Evolutionary conservation across 1,140 invertebrate species (phyloP).

Genomic region (Reticulitermes speratus): DNA sequence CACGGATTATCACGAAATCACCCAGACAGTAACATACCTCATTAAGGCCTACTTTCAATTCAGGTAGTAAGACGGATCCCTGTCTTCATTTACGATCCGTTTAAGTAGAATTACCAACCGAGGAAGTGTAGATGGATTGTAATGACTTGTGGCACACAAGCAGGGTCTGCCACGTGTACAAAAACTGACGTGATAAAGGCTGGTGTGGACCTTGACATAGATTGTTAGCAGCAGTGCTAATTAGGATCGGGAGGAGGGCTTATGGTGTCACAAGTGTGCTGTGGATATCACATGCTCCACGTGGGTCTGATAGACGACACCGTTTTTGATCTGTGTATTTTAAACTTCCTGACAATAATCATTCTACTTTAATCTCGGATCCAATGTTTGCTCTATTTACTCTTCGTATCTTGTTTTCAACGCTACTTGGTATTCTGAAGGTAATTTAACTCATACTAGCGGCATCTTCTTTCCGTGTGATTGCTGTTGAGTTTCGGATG

Average conservation of each 20-base stretch:
- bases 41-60: too few species aligned
- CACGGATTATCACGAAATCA: too few species aligned
- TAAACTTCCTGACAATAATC: neutral
- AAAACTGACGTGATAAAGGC: neutral
- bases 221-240: neutral
- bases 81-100: too few species aligned
- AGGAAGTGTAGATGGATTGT: neutral
- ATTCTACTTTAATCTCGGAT: neutral
- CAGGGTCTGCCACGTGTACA: neutral
- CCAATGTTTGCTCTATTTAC: conserved; percentile 2
- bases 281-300: neutral
- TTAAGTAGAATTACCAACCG: too few species aligned
- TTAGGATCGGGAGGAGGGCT: neutral
- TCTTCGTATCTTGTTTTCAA: neutral
- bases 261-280: neutral
- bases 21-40: too few species aligned
- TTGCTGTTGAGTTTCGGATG: too few species aligned
- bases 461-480: too few species aligned
- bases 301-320: neutral
- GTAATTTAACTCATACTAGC: too few species aligned
- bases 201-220: neutral
- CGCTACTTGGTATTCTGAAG: neutral
- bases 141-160: neutral
- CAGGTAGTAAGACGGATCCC: too few species aligned
- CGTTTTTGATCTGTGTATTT: too few species aligned